Evolutionary conservation across 1,140 invertebrate genomes (phyloP), one percentile per base, ranked within the genome.

Genomic region (Aricia agestis): DNA sequence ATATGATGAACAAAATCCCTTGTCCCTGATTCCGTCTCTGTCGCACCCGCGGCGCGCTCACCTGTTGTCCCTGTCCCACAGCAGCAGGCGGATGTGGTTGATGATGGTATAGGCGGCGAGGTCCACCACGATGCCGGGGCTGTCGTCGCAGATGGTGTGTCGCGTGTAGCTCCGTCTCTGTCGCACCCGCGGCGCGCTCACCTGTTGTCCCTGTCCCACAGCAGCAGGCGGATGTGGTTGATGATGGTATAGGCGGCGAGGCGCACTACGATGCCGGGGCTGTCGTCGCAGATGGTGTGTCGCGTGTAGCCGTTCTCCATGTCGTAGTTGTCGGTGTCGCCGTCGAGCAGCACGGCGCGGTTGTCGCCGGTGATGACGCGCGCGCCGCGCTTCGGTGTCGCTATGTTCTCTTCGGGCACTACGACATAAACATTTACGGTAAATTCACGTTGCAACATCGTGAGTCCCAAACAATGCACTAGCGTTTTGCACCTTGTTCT

Each of bases 21-120:
- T n/a, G n/a, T n/a, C n/a, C n/a, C n/a, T n/a, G n/a, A n/a, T n/a
- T 32, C 32, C 6, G 2, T 32, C 32, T 32, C 32, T 32, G 2
- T 32, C 32, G 2, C 32, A 3, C 2, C 6, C 32, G n/a, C n/a
- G 2, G 13, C 69, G 7, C n/a, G 3, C 31, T 45, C 57, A 85
- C 95, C 98, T 95, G 82, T 95, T 93, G 91, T 99, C 98, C 78
- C 95, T 93, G 92, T 99, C 98, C 98, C 98, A 99, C 0, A 99
- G 92, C 63, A 99, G 94, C 41, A 99, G 95, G 71, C 95, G 94
- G 68, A 97, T 45, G 42, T 45, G 10, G 93, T 99, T 99, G 75
- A 99, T 95, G 82, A 99, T 99, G 84, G 95, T 97, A 70, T 96
- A 96, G 61, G 94, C 95, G 68, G 96, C 96, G 13, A 99, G 93